A percentile compares a stretch with the other conserved stretches of the same genome.
These are phyloP conservation scores for Melanotaenia boesemani DNA, from an alignment of 2,797 vertebrate species.

Conservation along the genomic window DNA sequence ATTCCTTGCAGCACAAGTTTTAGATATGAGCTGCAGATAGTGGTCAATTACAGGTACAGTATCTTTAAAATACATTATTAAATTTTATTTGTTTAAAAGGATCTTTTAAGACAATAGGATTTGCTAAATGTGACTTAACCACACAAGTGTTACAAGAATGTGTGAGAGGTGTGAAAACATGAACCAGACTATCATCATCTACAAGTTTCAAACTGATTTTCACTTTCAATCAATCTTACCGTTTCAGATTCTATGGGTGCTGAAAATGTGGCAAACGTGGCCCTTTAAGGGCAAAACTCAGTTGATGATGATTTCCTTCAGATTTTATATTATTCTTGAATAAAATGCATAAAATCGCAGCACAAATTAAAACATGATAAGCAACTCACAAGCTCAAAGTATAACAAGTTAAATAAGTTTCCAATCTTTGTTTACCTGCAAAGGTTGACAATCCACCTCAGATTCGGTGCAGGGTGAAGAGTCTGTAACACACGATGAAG, in stretches of 20 bases:
- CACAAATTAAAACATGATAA: not conserved
- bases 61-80: not conserved
- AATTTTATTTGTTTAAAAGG: not conserved
- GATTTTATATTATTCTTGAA: too few species aligned
- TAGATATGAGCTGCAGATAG: too few species aligned
- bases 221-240: not conserved
- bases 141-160: conserved; percentile 4
- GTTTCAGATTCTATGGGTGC: not conserved
- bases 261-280: too few species aligned
- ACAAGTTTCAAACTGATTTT: not conserved
- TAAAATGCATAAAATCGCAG: not conserved
- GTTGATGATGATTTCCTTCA: too few species aligned
- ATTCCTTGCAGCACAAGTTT: too few species aligned
- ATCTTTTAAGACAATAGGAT: not conserved
- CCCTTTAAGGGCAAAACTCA: too few species aligned
- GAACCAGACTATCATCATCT: not conserved
- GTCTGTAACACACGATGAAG: conserved; percentile 43
- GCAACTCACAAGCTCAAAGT: too few species aligned
- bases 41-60: not conserved
- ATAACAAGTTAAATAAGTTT: not conserved
- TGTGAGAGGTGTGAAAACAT: conserved; percentile 16
- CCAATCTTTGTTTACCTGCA: conserved; percentile 62
- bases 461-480: conserved; percentile 32
- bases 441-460: conserved; percentile 30
- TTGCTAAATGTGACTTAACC: not conserved